phyloP scores from a whole-genome alignment of 2,888 invertebrate genomes.

The Smittia aterrima region DNA sequence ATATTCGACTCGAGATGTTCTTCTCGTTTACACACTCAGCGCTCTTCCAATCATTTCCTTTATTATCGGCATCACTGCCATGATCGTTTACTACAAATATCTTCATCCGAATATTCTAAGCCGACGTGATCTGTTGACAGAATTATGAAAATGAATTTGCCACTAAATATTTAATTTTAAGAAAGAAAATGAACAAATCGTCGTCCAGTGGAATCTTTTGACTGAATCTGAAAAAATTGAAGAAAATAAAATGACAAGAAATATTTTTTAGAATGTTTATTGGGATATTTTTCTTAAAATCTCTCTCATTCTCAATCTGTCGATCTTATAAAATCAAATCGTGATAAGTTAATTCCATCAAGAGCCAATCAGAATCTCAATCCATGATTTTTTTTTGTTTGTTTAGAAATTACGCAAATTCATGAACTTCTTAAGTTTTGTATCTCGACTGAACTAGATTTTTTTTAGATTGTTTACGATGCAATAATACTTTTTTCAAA shows the following conservation, averaged over 20 bases:
- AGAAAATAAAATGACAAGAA: background rate
- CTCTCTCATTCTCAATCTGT: too few species aligned
- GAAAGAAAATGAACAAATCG: background rate
- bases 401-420: too few species aligned
- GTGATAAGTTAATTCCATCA: too few species aligned
- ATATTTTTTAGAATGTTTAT: background rate
- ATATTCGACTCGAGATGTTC: slow-evolving; percentile 52
- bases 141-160: slow-evolving; percentile 8
- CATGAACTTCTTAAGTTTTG: too few species aligned
- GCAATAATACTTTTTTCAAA: too few species aligned
- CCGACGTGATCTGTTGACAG: slow-evolving; percentile 28
- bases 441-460: too few species aligned
- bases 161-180: background rate
- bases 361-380: too few species aligned
- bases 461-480: too few species aligned
- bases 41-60: slow-evolving; percentile 64
- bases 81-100: slow-evolving; percentile 69
- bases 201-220: background rate
- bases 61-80: slow-evolving; percentile 64
- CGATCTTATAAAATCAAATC: too few species aligned
- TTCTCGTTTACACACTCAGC: slow-evolving; percentile 54
- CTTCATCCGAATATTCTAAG: slow-evolving; percentile 64
- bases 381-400: too few species aligned
- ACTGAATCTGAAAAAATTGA: background rate
- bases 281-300: slow-evolving; percentile 2